Conservation (phyloP, 2,888 invertebrate genomes). For the Romanomermis culicivorax region DNA sequence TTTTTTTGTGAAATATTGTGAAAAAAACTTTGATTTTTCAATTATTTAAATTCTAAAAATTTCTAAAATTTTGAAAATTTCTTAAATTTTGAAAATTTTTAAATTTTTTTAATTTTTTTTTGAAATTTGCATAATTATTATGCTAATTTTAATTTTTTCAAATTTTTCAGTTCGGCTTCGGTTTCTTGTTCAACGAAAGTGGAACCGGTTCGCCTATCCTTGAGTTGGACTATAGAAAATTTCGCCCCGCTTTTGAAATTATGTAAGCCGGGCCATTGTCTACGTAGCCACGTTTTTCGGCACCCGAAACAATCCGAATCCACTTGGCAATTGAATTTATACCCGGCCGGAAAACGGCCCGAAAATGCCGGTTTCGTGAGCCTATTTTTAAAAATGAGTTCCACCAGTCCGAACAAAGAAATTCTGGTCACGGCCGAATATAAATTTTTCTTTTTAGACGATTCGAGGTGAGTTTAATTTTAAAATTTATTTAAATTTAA, state of each 20-base stretch:
- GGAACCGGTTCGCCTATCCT: conserved; percentile 21
- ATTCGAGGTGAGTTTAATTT: no score
- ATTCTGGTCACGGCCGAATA: conserved; percentile 28
- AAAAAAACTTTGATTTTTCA: no score
- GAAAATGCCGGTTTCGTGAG: conserved; percentile 24
- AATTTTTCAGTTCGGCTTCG: no score
- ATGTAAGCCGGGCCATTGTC: conserved; percentile 23
- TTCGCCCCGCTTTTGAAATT: conserved; percentile 23
- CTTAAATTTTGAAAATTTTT: no score
- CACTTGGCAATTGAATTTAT: conserved; percentile 27
- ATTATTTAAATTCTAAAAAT: no score
- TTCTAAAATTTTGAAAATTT: no score
- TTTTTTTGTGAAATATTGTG: no score
- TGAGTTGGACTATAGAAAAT: conserved; percentile 25
- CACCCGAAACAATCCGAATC: conserved; percentile 22
- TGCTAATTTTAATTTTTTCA: no score
- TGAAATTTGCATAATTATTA: no score
- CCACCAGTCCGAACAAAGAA: conserved; percentile 21
- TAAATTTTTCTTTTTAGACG: conserved; percentile 26
- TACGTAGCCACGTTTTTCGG: conserved; percentile 22
- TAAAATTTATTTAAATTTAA: no score
- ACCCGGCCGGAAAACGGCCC: conserved; percentile 27
- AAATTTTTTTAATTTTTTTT: no score
- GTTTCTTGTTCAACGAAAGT: conserved; percentile 5
- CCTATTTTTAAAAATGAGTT: conserved; percentile 27